Conservation (phyloP, 2,113 vertebrate species). For the Aplodontia rufa region DNA sequence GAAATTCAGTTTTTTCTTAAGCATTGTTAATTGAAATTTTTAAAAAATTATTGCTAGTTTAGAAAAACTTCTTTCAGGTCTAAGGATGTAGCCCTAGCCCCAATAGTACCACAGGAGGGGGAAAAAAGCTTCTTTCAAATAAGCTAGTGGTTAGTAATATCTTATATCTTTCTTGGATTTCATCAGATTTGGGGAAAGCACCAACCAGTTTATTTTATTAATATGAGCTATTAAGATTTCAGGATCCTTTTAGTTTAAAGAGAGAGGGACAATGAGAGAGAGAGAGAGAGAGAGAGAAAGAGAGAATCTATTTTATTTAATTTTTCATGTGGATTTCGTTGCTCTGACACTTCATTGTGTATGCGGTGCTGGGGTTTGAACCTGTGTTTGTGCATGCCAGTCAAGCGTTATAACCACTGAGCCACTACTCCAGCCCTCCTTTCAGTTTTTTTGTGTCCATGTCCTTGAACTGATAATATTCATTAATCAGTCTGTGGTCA, state of each 20-base stretch:
- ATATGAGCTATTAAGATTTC: not conserved
- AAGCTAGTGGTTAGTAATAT: not conserved
- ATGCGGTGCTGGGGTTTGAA: no score
- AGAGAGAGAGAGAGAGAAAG: no score
- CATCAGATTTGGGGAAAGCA: not conserved
- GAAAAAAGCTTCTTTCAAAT: not conserved
- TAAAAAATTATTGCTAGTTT: not conserved
- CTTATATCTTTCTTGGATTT: not conserved
- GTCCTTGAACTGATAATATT: not conserved
- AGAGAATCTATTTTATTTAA: no score
- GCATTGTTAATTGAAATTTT: not conserved
- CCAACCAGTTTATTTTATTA: not conserved
- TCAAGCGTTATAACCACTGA: no score
- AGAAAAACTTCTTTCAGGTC: not conserved
- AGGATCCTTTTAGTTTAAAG: not conserved
- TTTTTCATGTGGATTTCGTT: no score
- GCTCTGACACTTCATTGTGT: no score
- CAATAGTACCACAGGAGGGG: not conserved
- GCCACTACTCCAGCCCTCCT: no score
- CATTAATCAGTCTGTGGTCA: not conserved
- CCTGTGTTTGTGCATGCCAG: no score
- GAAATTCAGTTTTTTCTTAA: constrained; percentile 1
- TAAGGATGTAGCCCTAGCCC: not conserved
- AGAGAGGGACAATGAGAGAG: no score
- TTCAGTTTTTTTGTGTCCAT: not conserved